Conservation (phyloP, 2,888 invertebrate genomes). For the Drosophila anceps region DNA sequence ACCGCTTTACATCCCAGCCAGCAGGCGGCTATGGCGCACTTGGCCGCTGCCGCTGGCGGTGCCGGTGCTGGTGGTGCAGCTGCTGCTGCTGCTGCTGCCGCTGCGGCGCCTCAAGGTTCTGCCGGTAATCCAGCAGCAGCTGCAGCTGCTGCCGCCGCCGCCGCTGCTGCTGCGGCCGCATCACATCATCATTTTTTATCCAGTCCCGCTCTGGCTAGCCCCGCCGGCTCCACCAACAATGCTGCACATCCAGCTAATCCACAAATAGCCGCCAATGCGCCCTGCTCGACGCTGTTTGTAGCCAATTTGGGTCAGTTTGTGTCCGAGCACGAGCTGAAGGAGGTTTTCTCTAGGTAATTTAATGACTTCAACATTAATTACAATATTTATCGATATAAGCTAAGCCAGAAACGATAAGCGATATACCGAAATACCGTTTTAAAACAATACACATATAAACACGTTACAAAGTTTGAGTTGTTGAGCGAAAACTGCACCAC, state of each 20-base stretch:
- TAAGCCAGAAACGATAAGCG: constrained; percentile 12
- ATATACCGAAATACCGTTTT: constrained; percentile 23
- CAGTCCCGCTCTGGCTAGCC: constrained; percentile 96
- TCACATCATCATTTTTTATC: constrained; percentile 94
- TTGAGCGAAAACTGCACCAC: constrained; percentile 51
- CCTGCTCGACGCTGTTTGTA: constrained; percentile 99
- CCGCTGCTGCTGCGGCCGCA: constrained; percentile 71
- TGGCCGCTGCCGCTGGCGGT: constrained; percentile 84
- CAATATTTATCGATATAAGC: constrained; percentile 13
- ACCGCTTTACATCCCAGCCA: constrained; percentile 86
- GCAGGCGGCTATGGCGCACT: constrained; percentile 88
- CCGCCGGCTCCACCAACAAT: constrained; percentile 88
- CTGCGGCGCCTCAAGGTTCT: constrained; percentile 66
- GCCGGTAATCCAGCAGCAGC: constrained; percentile 61
- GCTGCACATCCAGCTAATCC: constrained; percentile 86
- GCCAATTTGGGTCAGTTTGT: constrained; percentile 99
- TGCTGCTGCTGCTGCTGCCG: constrained; percentile 85
- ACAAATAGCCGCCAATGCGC: constrained; percentile 90
- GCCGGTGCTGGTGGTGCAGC: constrained; percentile 54
- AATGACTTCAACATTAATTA: background rate
- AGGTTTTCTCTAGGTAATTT: constrained; percentile 96
- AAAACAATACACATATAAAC: constrained; percentile 11
- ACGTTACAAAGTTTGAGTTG: constrained; percentile 44
- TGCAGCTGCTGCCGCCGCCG: constrained; percentile 68
- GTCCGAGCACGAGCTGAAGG: constrained; percentile 99